Conservation (phyloP, 2,888 invertebrate species). For the Cyclophora punctaria region DNA sequence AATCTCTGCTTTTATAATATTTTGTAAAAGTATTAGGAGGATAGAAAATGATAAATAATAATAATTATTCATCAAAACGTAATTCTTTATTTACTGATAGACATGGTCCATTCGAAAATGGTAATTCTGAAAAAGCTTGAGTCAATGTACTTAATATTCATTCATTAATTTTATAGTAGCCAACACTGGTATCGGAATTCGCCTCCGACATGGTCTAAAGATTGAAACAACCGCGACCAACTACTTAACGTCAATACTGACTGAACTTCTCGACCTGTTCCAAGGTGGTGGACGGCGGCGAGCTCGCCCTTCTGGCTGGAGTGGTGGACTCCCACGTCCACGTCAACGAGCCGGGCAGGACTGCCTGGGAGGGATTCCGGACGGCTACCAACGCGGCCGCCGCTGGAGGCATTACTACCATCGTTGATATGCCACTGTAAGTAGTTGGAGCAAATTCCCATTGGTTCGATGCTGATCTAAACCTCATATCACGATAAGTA, state of each 20-base stretch:
- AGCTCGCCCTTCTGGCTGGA: slow-evolving; percentile 77
- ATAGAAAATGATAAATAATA: no score
- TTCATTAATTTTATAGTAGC: background rate
- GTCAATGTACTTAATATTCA: background rate
- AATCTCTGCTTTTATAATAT: no score
- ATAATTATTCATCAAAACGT: no score
- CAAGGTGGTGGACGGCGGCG: slow-evolving; percentile 48
- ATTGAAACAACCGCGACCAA: no score
- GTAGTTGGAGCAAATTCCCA: slow-evolving; percentile 13
- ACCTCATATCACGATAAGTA: background rate
- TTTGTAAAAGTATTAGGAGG: no score
- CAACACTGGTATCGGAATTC: no score
- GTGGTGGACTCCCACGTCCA: slow-evolving; percentile 83
- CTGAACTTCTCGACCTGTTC: no score
- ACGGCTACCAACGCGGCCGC: slow-evolving; percentile 83
- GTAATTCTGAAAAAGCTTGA: no score
- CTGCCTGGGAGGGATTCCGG: slow-evolving; percentile 82
- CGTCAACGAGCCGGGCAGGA: slow-evolving; percentile 82
- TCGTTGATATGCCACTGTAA: slow-evolving; percentile 83
- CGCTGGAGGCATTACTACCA: slow-evolving; percentile 82
- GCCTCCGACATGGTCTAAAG: no score
- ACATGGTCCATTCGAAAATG: no score
- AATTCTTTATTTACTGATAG: no score
- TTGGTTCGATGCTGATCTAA: background rate
- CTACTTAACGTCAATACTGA: no score